Percentiles rank a stretch among this genome's conserved stretches.
These are phyloP conservation scores for Dromaius novaehollandiae DNA, from an alignment of 2,113 vertebrate species.

Conservation along the genomic window DNA sequence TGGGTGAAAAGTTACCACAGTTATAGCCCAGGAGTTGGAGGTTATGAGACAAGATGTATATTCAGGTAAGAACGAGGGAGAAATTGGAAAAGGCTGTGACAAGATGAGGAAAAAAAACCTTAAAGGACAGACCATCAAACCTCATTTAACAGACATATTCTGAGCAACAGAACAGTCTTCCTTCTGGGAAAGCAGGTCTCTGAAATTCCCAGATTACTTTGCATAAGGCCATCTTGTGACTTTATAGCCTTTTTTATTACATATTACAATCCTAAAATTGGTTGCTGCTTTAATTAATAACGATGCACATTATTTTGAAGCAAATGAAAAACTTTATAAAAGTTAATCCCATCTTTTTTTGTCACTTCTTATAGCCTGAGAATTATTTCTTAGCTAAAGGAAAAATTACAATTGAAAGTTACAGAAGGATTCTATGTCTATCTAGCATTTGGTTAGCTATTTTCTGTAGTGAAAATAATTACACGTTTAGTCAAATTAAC, in stretches of 20 bases:
- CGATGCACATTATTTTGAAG: neutral
- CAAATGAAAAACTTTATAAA: neutral
- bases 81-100: neutral
- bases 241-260: neutral
- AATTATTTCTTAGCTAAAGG: neutral
- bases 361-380: neutral
- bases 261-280: neutral
- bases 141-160: neutral
- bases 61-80: neutral
- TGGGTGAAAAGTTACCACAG: neutral
- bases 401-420: neutral
- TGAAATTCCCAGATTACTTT: neutral
- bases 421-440: neutral
- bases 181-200: neutral
- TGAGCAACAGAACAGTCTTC: neutral
- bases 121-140: neutral
- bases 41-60: neutral
- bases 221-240: neutral
- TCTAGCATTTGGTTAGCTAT: neutral
- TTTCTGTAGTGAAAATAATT: neutral
- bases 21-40: neutral
- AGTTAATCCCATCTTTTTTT: neutral
- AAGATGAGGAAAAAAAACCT: neutral
- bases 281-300: neutral
- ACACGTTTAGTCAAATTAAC: neutral